phyloP scores from a whole-genome alignment of 2,797 vertebrate genomes.

The Peromyscus eremicus region DNA sequence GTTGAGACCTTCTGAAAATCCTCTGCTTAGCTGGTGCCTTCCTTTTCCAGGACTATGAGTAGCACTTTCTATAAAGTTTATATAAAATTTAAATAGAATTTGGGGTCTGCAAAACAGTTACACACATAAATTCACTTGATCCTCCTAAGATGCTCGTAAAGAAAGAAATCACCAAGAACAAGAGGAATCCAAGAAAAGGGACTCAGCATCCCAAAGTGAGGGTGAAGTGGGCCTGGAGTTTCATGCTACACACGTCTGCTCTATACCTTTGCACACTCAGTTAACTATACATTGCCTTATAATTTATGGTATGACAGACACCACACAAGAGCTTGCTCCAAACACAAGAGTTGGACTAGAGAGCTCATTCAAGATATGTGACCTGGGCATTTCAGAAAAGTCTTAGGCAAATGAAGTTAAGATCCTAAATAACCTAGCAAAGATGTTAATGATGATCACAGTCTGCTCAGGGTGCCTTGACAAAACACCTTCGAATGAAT shows the following conservation, averaged over 20 bases:
- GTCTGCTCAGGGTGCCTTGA: background rate
- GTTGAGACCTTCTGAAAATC: background rate
- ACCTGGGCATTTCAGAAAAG: background rate
- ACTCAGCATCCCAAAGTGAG: background rate
- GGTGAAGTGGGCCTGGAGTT: background rate
- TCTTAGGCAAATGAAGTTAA: background rate
- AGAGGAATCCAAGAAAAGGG: background rate
- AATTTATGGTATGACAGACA: background rate
- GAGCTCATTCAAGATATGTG: background rate
- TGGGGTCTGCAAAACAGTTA: background rate
- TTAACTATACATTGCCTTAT: background rate
- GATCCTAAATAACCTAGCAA: background rate
- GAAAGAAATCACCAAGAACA: background rate
- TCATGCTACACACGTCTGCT: background rate
- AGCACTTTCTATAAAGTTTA: background rate
- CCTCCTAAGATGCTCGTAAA: background rate
- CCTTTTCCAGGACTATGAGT: background rate
- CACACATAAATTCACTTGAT: background rate
- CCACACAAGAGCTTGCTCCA: fast-evolving
- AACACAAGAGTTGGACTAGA: background rate
- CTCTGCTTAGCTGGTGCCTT: background rate
- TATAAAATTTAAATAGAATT: background rate
- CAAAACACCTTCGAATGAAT: background rate
- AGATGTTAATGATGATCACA: background rate
- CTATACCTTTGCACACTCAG: background rate